phyloP scores from a whole-genome alignment of 1,140 invertebrate genomes.

The Rhagoletis pomonella region DNA sequence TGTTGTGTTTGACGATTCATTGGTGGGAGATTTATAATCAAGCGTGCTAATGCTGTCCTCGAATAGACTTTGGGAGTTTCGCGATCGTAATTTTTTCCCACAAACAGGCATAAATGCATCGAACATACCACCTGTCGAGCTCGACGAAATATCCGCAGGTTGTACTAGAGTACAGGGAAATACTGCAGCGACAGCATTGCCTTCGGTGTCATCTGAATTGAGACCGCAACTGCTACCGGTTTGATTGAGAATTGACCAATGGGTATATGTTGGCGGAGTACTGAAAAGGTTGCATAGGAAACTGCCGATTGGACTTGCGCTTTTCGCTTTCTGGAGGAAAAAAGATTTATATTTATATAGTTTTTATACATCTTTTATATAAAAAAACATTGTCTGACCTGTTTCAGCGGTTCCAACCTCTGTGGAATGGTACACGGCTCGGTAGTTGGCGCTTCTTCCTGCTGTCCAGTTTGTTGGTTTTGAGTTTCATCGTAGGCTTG shows the following conservation, averaged over 20 bases:
- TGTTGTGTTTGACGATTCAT: constrained; percentile 67
- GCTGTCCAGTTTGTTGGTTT: neutral
- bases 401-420: neutral
- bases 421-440: constrained; percentile 36
- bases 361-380: neutral
- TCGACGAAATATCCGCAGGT: neutral
- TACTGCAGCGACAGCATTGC: neutral
- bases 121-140: constrained; percentile 59
- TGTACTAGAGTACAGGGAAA: constrained; percentile 39
- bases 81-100: constrained; percentile 76
- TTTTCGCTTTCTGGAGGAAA: constrained; percentile 55
- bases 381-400: neutral
- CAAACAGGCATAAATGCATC: constrained; percentile 71
- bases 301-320: constrained; percentile 61
- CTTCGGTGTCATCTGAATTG: neutral
- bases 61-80: constrained; percentile 79
- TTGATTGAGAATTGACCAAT: constrained; percentile 61
- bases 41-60: constrained; percentile 76
- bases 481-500: constrained; percentile 57
- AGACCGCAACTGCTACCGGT: neutral
- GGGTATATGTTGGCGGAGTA: constrained; percentile 65
- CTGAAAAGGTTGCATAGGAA: constrained; percentile 66
- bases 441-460: neutral
- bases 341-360: neutral
- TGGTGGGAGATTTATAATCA: constrained; percentile 57